Evolutionary conservation across 1,140 invertebrate species (phyloP), one percentile per base, ranked within the genome.

Genomic region (Drosophila sturtevanti): DNA sequence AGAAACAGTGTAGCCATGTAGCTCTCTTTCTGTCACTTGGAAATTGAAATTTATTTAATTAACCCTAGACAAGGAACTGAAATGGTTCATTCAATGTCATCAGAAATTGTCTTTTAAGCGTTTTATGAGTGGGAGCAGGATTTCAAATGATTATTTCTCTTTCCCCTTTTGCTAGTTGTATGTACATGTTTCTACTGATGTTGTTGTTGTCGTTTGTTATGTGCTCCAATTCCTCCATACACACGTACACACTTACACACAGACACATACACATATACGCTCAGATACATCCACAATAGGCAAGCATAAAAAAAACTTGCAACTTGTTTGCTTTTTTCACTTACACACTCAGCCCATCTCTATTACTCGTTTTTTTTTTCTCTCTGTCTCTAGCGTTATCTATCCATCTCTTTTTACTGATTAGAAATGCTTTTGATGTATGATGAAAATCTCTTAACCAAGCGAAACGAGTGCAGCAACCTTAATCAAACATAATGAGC

Each of bases 401-500:
- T 52, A 16, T 55, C 54, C 34, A 22, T 69, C 60, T 35, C 55
- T 61, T 58, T 56, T 52, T 84, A 51, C 63, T 85, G 77, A 85
- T 85, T 85, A 85, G 81, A 73, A 85, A 73, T 63, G 77, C 77
- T 77, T 81, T 87, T 86, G 82, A 87, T 82, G 79, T 79, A 31
- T 70, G 63, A 73, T 79, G 81, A 76, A 70, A 82, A 89, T 79
- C 44, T 55, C 71, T 74, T 75, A 74, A 63, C 55, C 59, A 60
- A 68, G 58, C 59, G 59, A 54, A 63, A 56, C 59, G 59, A 54
- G 48, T 65, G 63, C 82, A 75, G 61, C 59, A 72, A 62, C 82
- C 79, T 77, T 78, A 89, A 82, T 87, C 82, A 68, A 72, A 76
- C 72, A 82, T 82, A 87, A 87, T 87, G 84, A 79, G 76, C 84